Conservation (phyloP, 2,888 invertebrate genomes). For the Andrena praecox region DNA sequence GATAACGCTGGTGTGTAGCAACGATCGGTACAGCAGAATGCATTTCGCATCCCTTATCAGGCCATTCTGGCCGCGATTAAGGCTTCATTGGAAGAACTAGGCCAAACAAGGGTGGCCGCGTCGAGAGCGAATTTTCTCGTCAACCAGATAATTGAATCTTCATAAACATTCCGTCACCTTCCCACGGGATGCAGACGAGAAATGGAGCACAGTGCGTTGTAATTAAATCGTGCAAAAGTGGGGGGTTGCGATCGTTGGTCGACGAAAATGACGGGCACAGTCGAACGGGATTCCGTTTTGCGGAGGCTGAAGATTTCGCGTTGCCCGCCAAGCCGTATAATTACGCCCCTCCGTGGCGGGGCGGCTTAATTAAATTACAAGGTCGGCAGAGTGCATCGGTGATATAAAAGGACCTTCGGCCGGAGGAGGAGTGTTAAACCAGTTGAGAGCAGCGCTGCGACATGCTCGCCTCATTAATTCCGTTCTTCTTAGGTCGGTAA, state of each 20-base stretch:
- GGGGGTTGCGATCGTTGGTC: not conserved
- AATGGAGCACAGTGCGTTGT: not conserved
- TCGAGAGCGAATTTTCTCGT: not conserved
- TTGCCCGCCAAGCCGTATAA: conserved; percentile 34
- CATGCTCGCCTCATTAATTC: conserved; percentile 68
- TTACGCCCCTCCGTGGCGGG: conserved; percentile 25
- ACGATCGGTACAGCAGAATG: conserved; percentile 7
- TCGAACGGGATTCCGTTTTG: not conserved
- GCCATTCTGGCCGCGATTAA: not conserved
- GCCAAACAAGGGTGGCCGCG: not conserved
- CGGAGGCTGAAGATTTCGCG: conserved; percentile 14
- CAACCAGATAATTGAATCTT: not conserved
- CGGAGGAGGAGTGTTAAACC: conserved; percentile 65
- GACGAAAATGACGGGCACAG: not conserved
- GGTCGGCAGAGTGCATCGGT: conserved; percentile 49
- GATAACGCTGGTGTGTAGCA: not conserved
- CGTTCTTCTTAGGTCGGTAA: conserved; percentile 70
- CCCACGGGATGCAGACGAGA: not conserved
- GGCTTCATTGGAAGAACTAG: not conserved
- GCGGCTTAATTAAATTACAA: conserved; percentile 64
- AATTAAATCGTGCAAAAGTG: not conserved
- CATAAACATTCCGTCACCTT: not conserved
- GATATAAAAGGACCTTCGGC: conserved; percentile 69
- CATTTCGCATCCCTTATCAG: not conserved
- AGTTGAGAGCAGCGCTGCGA: conserved; percentile 54